These are phyloP conservation scores for Marisa cornuarietis DNA, from an alignment of 1,140 invertebrate genomes.

Conservation along the genomic window DNA sequence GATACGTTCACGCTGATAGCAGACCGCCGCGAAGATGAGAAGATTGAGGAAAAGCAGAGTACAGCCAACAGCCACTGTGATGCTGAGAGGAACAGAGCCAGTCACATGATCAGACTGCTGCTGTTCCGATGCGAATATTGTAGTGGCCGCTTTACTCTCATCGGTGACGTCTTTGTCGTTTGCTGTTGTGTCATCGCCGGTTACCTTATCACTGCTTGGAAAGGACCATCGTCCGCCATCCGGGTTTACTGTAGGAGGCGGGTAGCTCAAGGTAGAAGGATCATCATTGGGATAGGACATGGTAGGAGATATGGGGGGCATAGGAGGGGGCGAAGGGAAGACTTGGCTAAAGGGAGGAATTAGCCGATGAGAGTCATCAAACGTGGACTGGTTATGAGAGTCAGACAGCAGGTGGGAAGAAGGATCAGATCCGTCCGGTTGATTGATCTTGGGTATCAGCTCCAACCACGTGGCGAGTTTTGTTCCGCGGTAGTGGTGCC, in stretches of 20 bases:
- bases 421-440: constrained; percentile 80
- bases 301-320: constrained; percentile 36
- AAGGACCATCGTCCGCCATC: too few relatives aligned
- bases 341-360: constrained; percentile 47
- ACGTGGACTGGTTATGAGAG: constrained; percentile 53
- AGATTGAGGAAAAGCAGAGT: constrained; percentile 89
- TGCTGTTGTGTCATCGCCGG: too few relatives aligned
- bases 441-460: constrained; percentile 93
- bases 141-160: constrained; percentile 5
- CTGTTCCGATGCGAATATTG: neutral
- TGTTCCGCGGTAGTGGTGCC: constrained; percentile 94
- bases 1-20: constrained; percentile 87
- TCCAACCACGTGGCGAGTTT: constrained; percentile 96
- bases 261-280: constrained; percentile 6
- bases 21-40: constrained; percentile 91
- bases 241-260: too few relatives aligned
- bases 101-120: constrained; percentile 11
- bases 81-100: constrained; percentile 48
- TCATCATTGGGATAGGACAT: constrained; percentile 21
- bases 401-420: constrained; percentile 79
- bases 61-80: constrained; percentile 94
- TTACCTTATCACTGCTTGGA: too few relatives aligned
- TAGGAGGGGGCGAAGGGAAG: constrained; percentile 60
- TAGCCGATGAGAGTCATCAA: constrained; percentile 54
- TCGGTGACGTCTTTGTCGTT: neutral